Percentiles rank a stretch among this genome's conserved stretches.
These are phyloP conservation scores for Drosophila melanosoma DNA, from an alignment of 2,888 invertebrate species.

Conservation along the genomic window DNA sequence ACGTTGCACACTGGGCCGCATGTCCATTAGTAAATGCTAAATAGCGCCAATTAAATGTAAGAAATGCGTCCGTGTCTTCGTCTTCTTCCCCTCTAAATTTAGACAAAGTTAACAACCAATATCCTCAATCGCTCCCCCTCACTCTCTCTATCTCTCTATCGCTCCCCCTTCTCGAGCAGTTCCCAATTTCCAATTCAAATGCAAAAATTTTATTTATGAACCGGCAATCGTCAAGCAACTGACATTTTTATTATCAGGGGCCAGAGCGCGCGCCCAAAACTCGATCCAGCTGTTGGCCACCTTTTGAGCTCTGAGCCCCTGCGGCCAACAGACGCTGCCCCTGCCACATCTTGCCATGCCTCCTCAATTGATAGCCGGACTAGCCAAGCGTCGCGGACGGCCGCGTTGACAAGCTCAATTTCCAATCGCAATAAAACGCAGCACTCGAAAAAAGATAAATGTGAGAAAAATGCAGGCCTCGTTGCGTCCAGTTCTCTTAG, in stretches of 20 bases:
- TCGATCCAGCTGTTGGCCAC: constrained; percentile 66
- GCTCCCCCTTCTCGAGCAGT: neutral
- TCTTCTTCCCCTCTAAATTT: constrained; percentile 28
- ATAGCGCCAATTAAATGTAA: constrained; percentile 73
- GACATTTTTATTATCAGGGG: constrained; percentile 83
- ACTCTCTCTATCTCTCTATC: neutral
- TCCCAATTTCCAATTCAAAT: constrained; percentile 74
- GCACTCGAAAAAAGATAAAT: constrained; percentile 79
- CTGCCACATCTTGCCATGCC: constrained; percentile 7
- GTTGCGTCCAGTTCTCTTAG: constrained; percentile 36
- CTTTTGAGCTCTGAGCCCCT: constrained; percentile 28
- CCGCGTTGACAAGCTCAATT: constrained; percentile 80
- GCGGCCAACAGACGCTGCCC: constrained; percentile 14
- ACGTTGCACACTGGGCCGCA: constrained; percentile 59
- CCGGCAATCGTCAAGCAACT: constrained; percentile 73
- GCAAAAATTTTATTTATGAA: constrained; percentile 81
- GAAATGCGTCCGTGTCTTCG: constrained; percentile 62
- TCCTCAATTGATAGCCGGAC: constrained; percentile 43
- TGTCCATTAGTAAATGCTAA: constrained; percentile 79
- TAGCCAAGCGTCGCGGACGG: constrained; percentile 72
- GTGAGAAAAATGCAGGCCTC: constrained; percentile 80
- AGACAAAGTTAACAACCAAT: constrained; percentile 7
- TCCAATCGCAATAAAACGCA: constrained; percentile 81
- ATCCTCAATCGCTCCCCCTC: neutral
- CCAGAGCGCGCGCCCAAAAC: constrained; percentile 67